Conservation (phyloP, 2,113 vertebrate genomes). For the Hucho hucho region DNA sequence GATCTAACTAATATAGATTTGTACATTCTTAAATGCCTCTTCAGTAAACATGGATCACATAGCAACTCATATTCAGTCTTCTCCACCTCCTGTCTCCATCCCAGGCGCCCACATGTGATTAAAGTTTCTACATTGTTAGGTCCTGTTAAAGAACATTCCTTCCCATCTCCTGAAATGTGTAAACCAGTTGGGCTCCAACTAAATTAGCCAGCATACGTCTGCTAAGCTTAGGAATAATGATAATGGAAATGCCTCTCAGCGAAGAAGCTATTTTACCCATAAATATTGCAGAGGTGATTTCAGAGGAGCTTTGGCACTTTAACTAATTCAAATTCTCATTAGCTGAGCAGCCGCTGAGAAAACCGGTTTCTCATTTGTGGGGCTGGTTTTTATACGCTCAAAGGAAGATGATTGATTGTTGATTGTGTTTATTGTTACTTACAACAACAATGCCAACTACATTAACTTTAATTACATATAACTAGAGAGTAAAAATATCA, state of each 20-base stretch:
- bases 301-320: slow-evolving; percentile 70
- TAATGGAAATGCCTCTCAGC: slow-evolving; percentile 72
- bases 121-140: slow-evolving; percentile 51
- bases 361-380: slow-evolving; percentile 38
- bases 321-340: slow-evolving; percentile 72
- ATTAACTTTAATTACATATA: too few relatives aligned
- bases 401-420: neutral
- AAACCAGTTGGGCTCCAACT: slow-evolving; percentile 54
- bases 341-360: slow-evolving; percentile 27
- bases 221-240: slow-evolving; percentile 65
- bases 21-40: slow-evolving; percentile 35
- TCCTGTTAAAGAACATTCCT: slow-evolving; percentile 62
- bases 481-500: too few relatives aligned
- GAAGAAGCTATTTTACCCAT: slow-evolving; percentile 58
- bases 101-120: slow-evolving; percentile 49
- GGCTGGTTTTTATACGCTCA: slow-evolving; percentile 40
- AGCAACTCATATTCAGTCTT: slow-evolving; percentile 35
- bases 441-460: too few relatives aligned
- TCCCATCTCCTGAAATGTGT: slow-evolving; percentile 55
- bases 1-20: slow-evolving; percentile 31
- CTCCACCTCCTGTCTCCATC: slow-evolving; percentile 29
- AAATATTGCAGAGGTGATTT: slow-evolving; percentile 70
- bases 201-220: slow-evolving; percentile 55
- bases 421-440: slow-evolving; percentile 40
- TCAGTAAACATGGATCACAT: slow-evolving; percentile 51